phyloP scores from a whole-genome alignment of 35 echinoderm and acorn worm species.

The Anneissia japonica region DNA sequence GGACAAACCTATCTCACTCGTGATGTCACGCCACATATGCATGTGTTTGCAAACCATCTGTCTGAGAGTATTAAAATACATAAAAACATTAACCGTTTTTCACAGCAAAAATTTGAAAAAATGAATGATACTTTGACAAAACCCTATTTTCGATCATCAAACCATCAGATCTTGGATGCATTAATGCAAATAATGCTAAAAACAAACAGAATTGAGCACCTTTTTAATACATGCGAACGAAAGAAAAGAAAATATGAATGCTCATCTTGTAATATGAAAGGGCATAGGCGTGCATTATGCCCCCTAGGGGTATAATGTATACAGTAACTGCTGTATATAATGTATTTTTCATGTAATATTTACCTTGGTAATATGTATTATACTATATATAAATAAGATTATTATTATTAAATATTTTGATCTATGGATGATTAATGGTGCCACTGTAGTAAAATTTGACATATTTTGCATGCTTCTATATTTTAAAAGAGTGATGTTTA shows the following conservation, averaged over 20 bases:
- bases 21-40: constrained; percentile 20
- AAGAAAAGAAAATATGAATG: background rate
- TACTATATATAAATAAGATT: too few relatives aligned
- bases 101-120: background rate
- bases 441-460: too few relatives aligned
- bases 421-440: too few relatives aligned
- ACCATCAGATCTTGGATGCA: background rate
- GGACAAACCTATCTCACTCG: constrained; percentile 3
- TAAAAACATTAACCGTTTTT: background rate
- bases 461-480: too few relatives aligned
- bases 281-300: too few relatives aligned
- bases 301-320: too few relatives aligned
- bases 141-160: background rate
- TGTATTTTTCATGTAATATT: too few relatives aligned
- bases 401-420: too few relatives aligned
- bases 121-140: background rate
- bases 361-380: too few relatives aligned
- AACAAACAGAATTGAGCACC: background rate
- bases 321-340: too few relatives aligned
- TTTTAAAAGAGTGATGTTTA: too few relatives aligned
- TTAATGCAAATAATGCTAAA: background rate
- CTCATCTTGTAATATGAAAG: too few relatives aligned
- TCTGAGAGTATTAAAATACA: background rate
- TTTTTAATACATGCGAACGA: background rate
- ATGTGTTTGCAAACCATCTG: background rate